Base-by-base conservation (phyloP, 2,888 invertebrate genomes). In the Drosophila percnosoma region DNA sequence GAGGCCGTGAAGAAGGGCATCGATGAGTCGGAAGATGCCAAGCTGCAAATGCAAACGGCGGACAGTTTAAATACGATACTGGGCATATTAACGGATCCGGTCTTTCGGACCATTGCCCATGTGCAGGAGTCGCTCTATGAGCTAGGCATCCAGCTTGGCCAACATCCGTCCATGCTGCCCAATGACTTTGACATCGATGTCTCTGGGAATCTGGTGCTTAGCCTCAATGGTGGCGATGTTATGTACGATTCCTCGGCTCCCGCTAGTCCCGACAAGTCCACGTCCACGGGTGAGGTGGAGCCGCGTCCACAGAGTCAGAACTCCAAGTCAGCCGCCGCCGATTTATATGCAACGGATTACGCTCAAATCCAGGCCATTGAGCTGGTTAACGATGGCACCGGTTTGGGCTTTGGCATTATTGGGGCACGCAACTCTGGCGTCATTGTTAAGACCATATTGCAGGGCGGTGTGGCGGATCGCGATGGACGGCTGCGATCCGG, bases 391-490 rank as follows among this genome's bases (percentile, higher is more conserved):
- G 99, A 99, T 95, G 99, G 99, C 73, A 97, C 98, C 70, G 99
- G 99, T 36, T 95, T 99, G 83, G 99, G 99, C 45, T 99, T 99
- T 94, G 99, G 98, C 72, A 99, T 99, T 90, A 99, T 99, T 91
- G 99, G 99, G 31, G 98, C 97, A 57, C 96, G 99, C 85, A 98
- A 98, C 82, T 99, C 99, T 81, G 99, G 99, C 8, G 99, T 99
- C n/a, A 99, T 99, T 76, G 99, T 99, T 18, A 99, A 99, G 93
- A 99, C 99, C 21, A 99, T 99, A 83, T 94, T 99, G 70, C 98
- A 99, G 0, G 99, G 99, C 8, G 99, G 99, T 62, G 98, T 99
- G 4, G 99, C 99, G 11, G 99, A 99, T 93, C 95, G 98, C 84
- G 99, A 99, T 94, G 98, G 98, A n/a, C 95, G 99, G 58, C 95